Base-by-base conservation (phyloP, 2,888 invertebrate species). In the Oscheius sp. region DNA sequence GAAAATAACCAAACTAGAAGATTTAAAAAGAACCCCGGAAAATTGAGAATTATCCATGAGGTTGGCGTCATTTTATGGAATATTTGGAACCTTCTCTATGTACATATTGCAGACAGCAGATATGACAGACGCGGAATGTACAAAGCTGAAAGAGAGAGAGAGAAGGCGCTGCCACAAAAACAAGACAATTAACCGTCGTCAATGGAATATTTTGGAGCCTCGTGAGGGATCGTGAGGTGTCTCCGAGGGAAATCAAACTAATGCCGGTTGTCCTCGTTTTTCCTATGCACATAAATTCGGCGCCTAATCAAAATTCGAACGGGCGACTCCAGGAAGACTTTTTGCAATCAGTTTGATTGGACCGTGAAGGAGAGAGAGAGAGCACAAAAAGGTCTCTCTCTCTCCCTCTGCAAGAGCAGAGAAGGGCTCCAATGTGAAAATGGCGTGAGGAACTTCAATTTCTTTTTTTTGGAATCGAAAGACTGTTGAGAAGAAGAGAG, bases 281-380 rank as follows among this genome's bases (percentile, higher is more conserved):
- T 42, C 17, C 45, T 15, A 61, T 61, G 61, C 42, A 61, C 45
- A 45, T 42, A 55, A 55, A 55, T 55, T 55, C 55, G 55, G 42
- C 3, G 45, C 3, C 17, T 33, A 25, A 29, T 61, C 61, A 61
- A 61, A 61, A 61, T 61, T 61, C 45, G 58, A 58, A 58, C 58
- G n/a, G n/a, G n/a, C n/a, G 58, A 20, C 58, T 58, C 42, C 27
- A 20, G n/a, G n/a, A n/a, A n/a, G n/a, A n/a, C n/a, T n/a, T n/a
- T n/a, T 12, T 42, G 4, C 33, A 34, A 29, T 29, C 29, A 27
- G n/a, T 12, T 25, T 52, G 29, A 29, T 29, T 29, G 52, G 29
- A 52, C 52, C 6, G 27, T 8, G 27, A 52, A 52, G n/a, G 29
- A 52, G 50, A 17, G 23, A 17, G 15, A 12, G 23, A 25, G 12